Evolutionary conservation across 2,113 vertebrate genomes (phyloP).

Genomic region (Limnothrissa miodon): DNA sequence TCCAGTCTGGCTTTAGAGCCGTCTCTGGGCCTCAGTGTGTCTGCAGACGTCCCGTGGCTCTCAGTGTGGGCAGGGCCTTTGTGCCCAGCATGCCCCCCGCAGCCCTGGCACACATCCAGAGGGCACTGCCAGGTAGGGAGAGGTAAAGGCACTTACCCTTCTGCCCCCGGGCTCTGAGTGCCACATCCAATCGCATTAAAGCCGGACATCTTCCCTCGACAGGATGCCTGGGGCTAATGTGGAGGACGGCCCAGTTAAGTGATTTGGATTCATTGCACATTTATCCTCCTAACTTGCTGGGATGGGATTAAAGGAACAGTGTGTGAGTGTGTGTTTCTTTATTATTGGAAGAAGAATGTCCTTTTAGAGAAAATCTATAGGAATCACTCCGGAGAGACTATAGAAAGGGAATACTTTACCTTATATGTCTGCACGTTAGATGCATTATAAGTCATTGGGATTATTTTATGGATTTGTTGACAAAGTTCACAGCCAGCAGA

Average conservation of each 20-base stretch:
- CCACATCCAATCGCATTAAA: conserved; percentile 18
- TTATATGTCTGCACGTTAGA: no score
- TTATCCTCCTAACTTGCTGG: background rate
- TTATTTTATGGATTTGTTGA: no score
- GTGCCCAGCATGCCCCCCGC: background rate
- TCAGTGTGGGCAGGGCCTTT: background rate
- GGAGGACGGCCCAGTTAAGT: background rate
- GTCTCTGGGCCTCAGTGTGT: background rate
- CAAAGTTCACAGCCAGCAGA: no score
- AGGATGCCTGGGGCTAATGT: background rate
- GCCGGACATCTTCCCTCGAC: background rate
- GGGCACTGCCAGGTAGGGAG: background rate
- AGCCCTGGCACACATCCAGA: conserved; percentile 14
- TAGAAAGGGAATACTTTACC: no score
- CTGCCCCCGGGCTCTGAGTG: conserved; percentile 7
- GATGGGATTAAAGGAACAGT: background rate
- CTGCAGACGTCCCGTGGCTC: background rate
- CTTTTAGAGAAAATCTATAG: no score
- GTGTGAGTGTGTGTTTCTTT: background rate
- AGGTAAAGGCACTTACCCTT: conserved; percentile 20
- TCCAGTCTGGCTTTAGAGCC: conserved; percentile 39
- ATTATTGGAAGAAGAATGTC: no score
- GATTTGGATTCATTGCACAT: background rate
- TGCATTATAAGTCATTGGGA: no score
- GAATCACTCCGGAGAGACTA: no score